These are phyloP conservation scores for Callospermophilus lateralis DNA, from an alignment of 2,113 vertebrate species.

Conservation along the genomic window DNA sequence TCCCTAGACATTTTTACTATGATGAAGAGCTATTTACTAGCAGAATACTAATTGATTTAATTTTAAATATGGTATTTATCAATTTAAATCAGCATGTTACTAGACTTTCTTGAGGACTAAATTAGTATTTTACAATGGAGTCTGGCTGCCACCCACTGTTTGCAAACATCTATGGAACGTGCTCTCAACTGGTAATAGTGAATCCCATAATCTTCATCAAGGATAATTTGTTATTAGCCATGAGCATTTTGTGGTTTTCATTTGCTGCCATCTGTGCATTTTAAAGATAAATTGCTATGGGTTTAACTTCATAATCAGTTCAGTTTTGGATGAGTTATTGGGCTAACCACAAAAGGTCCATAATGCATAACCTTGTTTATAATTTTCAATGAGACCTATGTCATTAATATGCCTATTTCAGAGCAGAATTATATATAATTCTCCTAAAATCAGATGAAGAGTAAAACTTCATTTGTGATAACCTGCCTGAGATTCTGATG, in stretches of 20 bases:
- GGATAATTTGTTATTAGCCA: background rate
- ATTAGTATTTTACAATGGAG: background rate
- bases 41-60: slow-evolving; percentile 11
- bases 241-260: background rate
- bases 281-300: slow-evolving; percentile 53
- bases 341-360: background rate
- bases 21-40: background rate
- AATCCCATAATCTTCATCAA: background rate
- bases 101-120: slow-evolving; percentile 28
- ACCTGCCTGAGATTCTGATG: background rate
- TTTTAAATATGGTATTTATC: slow-evolving; percentile 15
- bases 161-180: background rate
- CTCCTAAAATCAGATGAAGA: background rate
- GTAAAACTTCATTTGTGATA: background rate
- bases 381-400: background rate
- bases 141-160: background rate
- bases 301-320: background rate
- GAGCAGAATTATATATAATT: background rate
- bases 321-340: background rate
- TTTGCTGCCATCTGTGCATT: background rate
- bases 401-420: background rate
- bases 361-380: background rate
- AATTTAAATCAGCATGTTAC: slow-evolving; percentile 18
- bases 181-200: background rate
- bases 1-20: slow-evolving; percentile 18